phyloP scores from a whole-genome alignment of 2,113 vertebrate genomes.

The Bufo gargarizans region DNA sequence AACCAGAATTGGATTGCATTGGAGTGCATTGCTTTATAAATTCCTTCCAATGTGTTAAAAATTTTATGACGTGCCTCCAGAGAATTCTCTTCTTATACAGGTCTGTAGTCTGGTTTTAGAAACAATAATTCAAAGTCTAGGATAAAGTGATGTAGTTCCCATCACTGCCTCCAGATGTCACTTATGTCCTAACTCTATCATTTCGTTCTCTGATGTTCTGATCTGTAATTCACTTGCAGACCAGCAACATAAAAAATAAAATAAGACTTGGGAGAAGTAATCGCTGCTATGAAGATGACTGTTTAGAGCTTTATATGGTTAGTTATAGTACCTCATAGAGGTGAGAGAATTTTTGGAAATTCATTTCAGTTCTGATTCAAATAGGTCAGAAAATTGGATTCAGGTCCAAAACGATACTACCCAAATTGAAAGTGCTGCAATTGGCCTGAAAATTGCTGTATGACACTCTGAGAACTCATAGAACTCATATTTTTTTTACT shows the following conservation, averaged over 20 bases:
- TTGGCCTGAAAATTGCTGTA: too few relatives aligned
- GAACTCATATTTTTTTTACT: too few relatives aligned
- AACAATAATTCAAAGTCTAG: neutral
- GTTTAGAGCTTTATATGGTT: neutral
- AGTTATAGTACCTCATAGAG: neutral
- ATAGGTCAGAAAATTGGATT: too few relatives aligned
- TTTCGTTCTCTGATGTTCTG: neutral
- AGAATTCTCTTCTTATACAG: neutral
- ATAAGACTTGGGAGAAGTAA: neutral
- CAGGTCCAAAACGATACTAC: too few relatives aligned
- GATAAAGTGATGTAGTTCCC: neutral
- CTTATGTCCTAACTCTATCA: neutral
- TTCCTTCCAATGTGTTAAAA: too few relatives aligned
- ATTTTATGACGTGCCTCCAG: too few relatives aligned
- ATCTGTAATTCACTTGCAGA: neutral
- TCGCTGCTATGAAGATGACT: neutral
- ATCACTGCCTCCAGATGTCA: neutral
- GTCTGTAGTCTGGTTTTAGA: neutral
- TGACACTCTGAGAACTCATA: too few relatives aligned
- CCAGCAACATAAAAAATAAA: neutral
- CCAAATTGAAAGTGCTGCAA: too few relatives aligned
- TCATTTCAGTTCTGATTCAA: too few relatives aligned
- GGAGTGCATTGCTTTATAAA: too few relatives aligned
- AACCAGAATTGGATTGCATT: too few relatives aligned
- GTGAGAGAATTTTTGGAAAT: too few relatives aligned